phyloP scores from a whole-genome alignment of 2,888 invertebrate species.

The Drosophila trichaetosa region DNA sequence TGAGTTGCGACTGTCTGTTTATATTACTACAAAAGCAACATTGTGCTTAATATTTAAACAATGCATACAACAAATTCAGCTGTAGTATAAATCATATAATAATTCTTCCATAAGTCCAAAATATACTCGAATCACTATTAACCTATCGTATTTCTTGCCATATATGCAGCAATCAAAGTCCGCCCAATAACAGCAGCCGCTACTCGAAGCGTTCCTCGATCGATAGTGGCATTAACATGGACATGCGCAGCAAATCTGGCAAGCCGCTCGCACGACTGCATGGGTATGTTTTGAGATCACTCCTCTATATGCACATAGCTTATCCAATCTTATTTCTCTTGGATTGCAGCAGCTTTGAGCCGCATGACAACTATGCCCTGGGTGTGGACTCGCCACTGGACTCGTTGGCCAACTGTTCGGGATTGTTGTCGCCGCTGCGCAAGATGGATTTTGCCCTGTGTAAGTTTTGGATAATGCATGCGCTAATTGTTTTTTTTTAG shows the following conservation, averaged over 20 bases:
- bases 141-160: not conserved
- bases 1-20: not conserved
- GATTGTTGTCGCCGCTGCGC: slow-evolving; percentile 86
- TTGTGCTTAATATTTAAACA: not conserved
- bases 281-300: slow-evolving; percentile 62
- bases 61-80: not conserved
- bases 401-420: slow-evolving; percentile 75
- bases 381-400: slow-evolving; percentile 85
- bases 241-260: slow-evolving; percentile 85
- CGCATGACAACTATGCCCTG: slow-evolving; percentile 85
- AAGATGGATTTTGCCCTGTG: slow-evolving; percentile 94
- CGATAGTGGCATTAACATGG: slow-evolving; percentile 92
- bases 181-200: slow-evolving; percentile 82
- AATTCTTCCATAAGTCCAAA: not conserved
- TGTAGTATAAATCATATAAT: not conserved
- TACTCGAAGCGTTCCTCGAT: slow-evolving; percentile 91
- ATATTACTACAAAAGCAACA: not conserved
- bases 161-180: slow-evolving; percentile 83
- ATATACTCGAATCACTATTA: not conserved
- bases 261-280: slow-evolving; percentile 85
- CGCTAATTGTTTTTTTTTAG: slow-evolving; percentile 22
- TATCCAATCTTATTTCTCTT: not conserved
- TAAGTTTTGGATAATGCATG: slow-evolving; percentile 86
- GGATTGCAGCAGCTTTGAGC: slow-evolving; percentile 77
- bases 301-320: too few relatives aligned